Evolutionary conservation across 37 sponge, comb jelly and placozoan genomes (phyloP).

Genomic region (Chondrosia reniformis): DNA sequence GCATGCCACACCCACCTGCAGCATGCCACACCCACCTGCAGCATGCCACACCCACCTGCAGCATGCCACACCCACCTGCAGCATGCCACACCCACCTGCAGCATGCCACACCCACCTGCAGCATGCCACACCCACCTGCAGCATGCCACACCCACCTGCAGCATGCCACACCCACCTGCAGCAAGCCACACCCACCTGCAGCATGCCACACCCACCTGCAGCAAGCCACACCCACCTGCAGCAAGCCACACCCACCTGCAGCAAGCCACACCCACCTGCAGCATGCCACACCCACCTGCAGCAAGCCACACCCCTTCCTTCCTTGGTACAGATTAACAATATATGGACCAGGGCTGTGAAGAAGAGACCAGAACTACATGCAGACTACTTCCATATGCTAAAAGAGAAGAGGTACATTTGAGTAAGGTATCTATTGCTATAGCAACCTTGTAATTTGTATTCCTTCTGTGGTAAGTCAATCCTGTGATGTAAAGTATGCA

Average conservation of each 20-base stretch:
- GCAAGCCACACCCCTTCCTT: background rate
- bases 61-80: background rate
- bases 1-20: no score
- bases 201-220: background rate
- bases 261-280: background rate
- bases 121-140: background rate
- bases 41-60: background rate
- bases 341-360: constrained; percentile 56
- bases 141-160: no score
- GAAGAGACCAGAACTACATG: constrained; percentile 22
- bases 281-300: background rate
- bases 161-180: no score
- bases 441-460: no score
- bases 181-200: no score
- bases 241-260: background rate
- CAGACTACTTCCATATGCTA: constrained; percentile 38
- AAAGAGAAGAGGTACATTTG: constrained; percentile 10
- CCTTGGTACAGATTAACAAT: constrained; percentile 14
- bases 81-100: background rate
- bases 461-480: no score
- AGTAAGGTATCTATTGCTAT: no score
- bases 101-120: background rate
- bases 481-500: constrained; percentile 37
- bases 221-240: background rate
- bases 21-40: no score